Evolutionary conservation across 2,888 invertebrate species (phyloP), one percentile per base, ranked within the genome.

Genomic region (Aphodius granarius): DNA sequence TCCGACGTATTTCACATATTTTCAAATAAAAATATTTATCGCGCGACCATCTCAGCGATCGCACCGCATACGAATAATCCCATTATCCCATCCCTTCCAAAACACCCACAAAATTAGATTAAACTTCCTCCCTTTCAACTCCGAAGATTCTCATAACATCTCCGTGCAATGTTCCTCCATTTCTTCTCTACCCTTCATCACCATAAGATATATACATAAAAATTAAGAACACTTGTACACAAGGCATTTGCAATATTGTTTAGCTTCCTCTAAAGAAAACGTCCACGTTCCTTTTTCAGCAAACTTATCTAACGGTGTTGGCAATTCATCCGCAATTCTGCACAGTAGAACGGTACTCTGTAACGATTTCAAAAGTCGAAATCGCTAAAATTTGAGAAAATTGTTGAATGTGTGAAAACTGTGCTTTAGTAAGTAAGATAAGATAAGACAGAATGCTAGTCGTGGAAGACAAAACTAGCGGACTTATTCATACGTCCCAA

Each of bases 1-100:
- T 79, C 75, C 72, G 73, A 73, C 73, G 21, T 66, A 73, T 73
- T 73, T 16, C 73, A 66, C 63, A 73, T 73, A 65, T 73, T 73
- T 73, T 21, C 66, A 23, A 43, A 17, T 66, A 68, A 66, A 73
- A 73, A 63, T 63, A 72, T 63, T 62, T 63, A 63, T 63, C 72
- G 72, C 18, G 72, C 20, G n/a, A 22, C 68, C 68, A 68, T 68
- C 68, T 68, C 20, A 15, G 15, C 21, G 21, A 68, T 68, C 43
- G 20, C 72, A 63, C 21, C 62, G 72, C 72, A 63, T 19, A 72
- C 13, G 18, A 72, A 72, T 62, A 72, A 72, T 72, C 72, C 72
- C 62, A 72, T 63, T 72, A 63, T 72, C 16, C 68, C 72, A 72
- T 16, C 64, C 62, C 16, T 71, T 17, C 68, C 13, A n/a, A 23